These are phyloP conservation scores for Monochamus alternatus DNA, from an alignment of 2,888 invertebrate genomes.

Conservation along the genomic window DNA sequence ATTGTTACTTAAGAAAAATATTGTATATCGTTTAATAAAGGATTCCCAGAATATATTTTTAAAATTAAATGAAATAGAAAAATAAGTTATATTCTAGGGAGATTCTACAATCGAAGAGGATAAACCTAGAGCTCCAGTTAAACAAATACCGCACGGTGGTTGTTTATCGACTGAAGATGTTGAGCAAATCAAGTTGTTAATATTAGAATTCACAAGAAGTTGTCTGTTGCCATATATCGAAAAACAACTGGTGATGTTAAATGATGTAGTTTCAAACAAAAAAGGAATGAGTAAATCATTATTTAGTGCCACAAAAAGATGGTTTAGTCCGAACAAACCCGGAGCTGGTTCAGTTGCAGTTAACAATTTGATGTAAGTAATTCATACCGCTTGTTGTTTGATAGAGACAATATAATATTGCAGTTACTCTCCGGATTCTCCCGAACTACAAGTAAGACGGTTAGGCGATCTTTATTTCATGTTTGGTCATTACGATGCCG, in stretches of 20 bases:
- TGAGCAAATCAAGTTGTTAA: constrained; percentile 86
- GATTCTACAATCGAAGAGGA: constrained; percentile 57
- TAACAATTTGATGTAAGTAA: constrained; percentile 87
- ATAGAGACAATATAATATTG: constrained; percentile 13
- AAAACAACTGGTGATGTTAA: constrained; percentile 85
- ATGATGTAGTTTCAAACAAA: constrained; percentile 86
- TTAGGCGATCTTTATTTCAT: constrained; percentile 97
- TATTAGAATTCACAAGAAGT: constrained; percentile 90
- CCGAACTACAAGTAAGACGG: constrained; percentile 93
- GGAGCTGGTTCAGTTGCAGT: constrained; percentile 80
- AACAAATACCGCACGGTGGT: constrained; percentile 78
- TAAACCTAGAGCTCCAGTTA: constrained; percentile 48
- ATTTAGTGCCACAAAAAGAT: constrained; percentile 94
- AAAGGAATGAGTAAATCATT: constrained; percentile 95
- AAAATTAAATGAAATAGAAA: not conserved
- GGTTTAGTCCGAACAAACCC: constrained; percentile 94
- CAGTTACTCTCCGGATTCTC: constrained; percentile 87
- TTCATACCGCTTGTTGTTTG: not conserved
- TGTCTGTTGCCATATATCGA: constrained; percentile 94
- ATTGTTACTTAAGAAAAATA: too few species aligned
- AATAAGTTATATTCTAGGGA: constrained; percentile 52
- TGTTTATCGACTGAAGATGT: constrained; percentile 88
- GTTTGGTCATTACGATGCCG: constrained; percentile 93
- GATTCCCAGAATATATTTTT: too few species aligned
- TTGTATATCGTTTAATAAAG: too few species aligned